Conservation (phyloP, 2,113 vertebrate genomes). For the Phaethon lepturus region DNA sequence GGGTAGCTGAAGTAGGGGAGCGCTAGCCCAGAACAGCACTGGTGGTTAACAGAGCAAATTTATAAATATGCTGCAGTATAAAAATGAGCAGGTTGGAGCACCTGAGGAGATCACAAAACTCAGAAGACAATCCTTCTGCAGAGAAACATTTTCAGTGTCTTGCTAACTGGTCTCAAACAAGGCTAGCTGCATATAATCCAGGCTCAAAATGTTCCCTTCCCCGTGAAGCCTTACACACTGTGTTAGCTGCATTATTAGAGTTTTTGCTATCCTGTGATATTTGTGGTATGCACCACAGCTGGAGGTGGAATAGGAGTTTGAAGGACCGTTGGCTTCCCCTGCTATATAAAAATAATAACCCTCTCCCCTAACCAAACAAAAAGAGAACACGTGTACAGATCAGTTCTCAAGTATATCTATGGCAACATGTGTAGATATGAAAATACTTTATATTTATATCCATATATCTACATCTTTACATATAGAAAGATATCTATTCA, state of each 20-base stretch:
- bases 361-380: not conserved
- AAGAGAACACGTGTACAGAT: accelerated
- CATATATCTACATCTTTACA: not conserved
- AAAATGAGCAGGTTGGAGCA: not conserved
- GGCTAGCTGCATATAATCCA: not conserved
- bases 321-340: not conserved
- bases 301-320: not conserved
- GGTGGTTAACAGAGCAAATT: not conserved
- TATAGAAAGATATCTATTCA: accelerated
- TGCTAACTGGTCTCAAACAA: not conserved
- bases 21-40: not conserved
- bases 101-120: not conserved
- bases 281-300: not conserved
- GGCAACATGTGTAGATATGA: not conserved
- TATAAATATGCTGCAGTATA: accelerated
- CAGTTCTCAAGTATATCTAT: accelerated
- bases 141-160: not conserved
- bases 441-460: not conserved
- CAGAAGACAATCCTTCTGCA: not conserved
- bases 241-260: not conserved
- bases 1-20: not conserved
- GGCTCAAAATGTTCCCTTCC: not conserved
- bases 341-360: not conserved
- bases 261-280: not conserved
- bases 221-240: not conserved